Evolutionary conservation across 1,140 invertebrate genomes (phyloP), one percentile per base, ranked within the genome.

Genomic region (Dinothrombium tinctorium): DNA sequence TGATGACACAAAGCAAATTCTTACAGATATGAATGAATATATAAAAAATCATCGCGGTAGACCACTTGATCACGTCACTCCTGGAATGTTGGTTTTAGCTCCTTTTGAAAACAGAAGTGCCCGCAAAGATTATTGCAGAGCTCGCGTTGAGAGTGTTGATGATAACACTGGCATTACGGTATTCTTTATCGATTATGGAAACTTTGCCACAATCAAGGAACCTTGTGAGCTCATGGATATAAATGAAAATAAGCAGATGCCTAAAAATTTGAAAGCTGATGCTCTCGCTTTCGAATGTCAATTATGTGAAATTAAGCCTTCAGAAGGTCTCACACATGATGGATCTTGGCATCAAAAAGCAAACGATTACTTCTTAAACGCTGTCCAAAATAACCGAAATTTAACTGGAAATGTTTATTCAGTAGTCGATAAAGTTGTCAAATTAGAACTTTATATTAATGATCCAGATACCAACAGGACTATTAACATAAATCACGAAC

Each of bases 181-280:
- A 4, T 64, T 70, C 33, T 82, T 73, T 52, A 68, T 86, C 17
- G 82, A 90, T 55, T 74, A 65, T 57, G 83, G 83, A n/a, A 70
- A 69, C 46, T 58, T 50, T 3, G 59, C 59, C 8, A 41, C 25
- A 25, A 42, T 58, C 12, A 26, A 42, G 2, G 43, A 47, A 14
- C 8, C 20, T 11, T 12, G 14, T 22, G 20, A 23, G 6, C 3
- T 42, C 29, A 45, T 48, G 25, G 42, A 49, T 12, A 37, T 59
- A 12, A 37, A 26, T 20, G 29, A 35, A 35, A 39, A 44, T 21
- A 47, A 43, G 29, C n/a, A 8, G 21, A 33, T 21, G 14, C 32
- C 22, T 2, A 33, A 15, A 8, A 41, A 42, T 42, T 3, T 42
- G 47, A 15, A 51, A 50, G 24, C 51, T 48, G 40, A 52, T 51